Evolutionary conservation across 2,797 vertebrate genomes (phyloP), one percentile per base, ranked within the genome.

Genomic region (Dendrocincla fuliginosa): DNA sequence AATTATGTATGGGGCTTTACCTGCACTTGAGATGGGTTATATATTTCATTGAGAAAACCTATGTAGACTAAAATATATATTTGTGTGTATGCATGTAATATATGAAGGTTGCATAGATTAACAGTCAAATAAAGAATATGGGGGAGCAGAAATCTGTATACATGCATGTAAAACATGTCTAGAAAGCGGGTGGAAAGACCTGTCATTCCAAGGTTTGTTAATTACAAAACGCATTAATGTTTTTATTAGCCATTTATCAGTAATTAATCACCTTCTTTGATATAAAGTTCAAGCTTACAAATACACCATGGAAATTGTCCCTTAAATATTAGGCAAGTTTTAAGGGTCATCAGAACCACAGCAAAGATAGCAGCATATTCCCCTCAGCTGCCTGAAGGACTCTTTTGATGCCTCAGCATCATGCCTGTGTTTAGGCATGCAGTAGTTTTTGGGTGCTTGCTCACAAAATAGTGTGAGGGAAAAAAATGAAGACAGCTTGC

Each of bases 171-270:
- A 95, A 95, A 94, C 84, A 73, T 8, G 25, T 65, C 11, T 35
- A 95, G 96, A 98, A 96, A 98, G 97, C 94, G 87, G 49, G 59
- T 4, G 96, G 95, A 98, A 97, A 97, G 95, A 97, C 97, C 84
- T 92, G 87, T 93, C 83, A 89, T 85, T 95, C 96, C 87, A 94
- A 97, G 95, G 84, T 96, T 94, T 98, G 97, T 97, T 98, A 98
- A 99, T 98, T 98, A 98, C 95, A 93, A 98, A 98, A 98, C 97
- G 95, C 97, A 98, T 98, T 98, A 97, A 98, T 98, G 97, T 28
- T 98, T 99, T 98, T 98, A 99, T 98, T 98, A 98, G 96, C 95
- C 97, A 97, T 98, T 98, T 98, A 98, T 98, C 98, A 98, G 98
- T 98, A 99, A 98, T 98, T 98, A 99, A 98, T 98, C 98, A 98